These are phyloP conservation scores for Halcyon badia DNA, from an alignment of 2,797 vertebrate species.

Conservation along the genomic window DNA sequence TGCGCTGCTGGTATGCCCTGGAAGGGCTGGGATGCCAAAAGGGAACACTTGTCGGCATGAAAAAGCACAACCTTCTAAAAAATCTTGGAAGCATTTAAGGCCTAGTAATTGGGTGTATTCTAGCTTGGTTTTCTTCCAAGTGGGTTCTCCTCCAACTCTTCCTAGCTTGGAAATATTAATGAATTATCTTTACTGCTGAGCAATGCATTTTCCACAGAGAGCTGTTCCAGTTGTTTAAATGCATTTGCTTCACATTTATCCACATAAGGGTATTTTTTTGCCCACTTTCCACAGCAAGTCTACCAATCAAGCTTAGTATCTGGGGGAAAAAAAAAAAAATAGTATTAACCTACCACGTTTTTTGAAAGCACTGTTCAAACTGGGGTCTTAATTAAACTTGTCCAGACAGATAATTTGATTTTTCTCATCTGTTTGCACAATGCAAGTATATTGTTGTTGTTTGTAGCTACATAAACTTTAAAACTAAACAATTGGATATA, in stretches of 20 bases:
- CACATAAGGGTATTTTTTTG: fast-evolving
- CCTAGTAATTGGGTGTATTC: conserved; percentile 44
- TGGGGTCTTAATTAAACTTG: neutral
- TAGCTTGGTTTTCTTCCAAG: conserved; percentile 34
- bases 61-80: conserved; percentile 33
- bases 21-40: conserved; percentile 45
- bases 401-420: neutral
- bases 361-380: neutral
- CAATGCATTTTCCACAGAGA: conserved; percentile 37
- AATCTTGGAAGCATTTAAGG: conserved; percentile 56
- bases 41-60: conserved; percentile 1
- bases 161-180: conserved; percentile 59
- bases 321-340: neutral
- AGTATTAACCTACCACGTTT: neutral
- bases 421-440: neutral
- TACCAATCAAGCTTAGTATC: neutral
- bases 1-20: neutral
- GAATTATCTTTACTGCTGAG: conserved; percentile 57
- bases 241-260: neutral
- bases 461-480: neutral
- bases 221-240: conserved; percentile 36
- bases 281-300: neutral
- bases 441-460: neutral
- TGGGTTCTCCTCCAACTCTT: conserved; percentile 48
- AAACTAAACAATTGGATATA: neutral